A percentile compares a stretch with the other conserved stretches of the same genome.
phyloP scores from a whole-genome alignment of 2,888 invertebrate genomes.

The Trachelus iudaicus region DNA sequence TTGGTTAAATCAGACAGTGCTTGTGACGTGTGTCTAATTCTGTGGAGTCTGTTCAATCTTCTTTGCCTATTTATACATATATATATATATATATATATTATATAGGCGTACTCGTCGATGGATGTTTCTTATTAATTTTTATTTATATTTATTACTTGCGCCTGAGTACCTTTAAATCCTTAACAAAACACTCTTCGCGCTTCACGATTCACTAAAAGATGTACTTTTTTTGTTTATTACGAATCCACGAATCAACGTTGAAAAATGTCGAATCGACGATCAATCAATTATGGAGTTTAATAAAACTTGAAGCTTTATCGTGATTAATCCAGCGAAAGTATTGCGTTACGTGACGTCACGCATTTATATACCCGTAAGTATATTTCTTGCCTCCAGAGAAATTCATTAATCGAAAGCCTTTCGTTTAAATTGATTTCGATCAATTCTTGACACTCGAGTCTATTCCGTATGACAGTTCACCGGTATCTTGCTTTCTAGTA shows the following conservation, averaged over 20 bases:
- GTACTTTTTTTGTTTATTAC: not conserved
- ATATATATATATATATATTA: not conserved
- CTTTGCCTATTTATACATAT: not conserved
- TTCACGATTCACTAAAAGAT: not conserved
- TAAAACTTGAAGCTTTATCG: not conserved
- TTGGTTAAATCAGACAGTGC: slow-evolving; percentile 8
- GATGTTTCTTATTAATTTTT: not conserved
- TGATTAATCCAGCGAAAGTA: not conserved
- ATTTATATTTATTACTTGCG: not conserved
- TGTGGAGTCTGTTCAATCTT: not conserved
- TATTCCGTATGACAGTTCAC: not conserved
- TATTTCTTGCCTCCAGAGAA: not conserved
- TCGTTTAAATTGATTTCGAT: not conserved
- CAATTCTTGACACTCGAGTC: not conserved
- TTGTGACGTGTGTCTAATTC: not conserved
- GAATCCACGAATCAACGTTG: not conserved
- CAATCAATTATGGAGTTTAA: not conserved
- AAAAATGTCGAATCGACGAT: not conserved
- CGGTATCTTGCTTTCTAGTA: not conserved
- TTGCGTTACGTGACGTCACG: not conserved
- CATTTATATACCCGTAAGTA: not conserved
- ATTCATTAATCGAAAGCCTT: no score
- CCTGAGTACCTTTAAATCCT: not conserved
- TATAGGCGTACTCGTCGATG: not conserved
- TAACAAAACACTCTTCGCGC: not conserved